Percentiles rank a stretch among this genome's conserved stretches.
Evolutionary conservation across 2,113 vertebrate species (phyloP).

Genomic region (Salvelinus alpinus): DNA sequence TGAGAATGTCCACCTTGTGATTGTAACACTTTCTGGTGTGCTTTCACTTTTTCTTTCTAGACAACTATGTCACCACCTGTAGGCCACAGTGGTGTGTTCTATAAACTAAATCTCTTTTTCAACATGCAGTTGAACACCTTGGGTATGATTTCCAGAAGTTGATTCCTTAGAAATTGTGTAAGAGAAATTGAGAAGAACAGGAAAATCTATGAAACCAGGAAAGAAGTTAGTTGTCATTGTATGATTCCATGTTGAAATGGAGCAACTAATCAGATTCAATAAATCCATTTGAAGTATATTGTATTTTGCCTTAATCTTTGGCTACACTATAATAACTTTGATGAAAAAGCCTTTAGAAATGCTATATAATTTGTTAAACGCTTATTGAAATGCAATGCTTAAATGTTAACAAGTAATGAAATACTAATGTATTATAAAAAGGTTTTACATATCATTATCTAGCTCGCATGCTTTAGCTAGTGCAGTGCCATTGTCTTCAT

Average conservation of each 20-base stretch:
- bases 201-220: neutral
- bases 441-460: no score
- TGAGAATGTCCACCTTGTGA: slow-evolving; percentile 30
- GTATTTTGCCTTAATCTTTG: neutral
- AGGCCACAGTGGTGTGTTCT: slow-evolving; percentile 3
- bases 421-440: no score
- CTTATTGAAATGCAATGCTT: no score
- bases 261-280: slow-evolving; percentile 30
- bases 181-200: neutral
- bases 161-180: slow-evolving; percentile 12
- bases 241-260: slow-evolving; percentile 28
- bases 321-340: no score
- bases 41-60: slow-evolving; percentile 3
- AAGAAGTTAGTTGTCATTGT: neutral
- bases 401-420: no score
- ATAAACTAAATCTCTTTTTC: neutral
- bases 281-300: slow-evolving; percentile 29
- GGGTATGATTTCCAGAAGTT: slow-evolving; percentile 13
- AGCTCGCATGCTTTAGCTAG: no score
- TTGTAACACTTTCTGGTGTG: slow-evolving; percentile 26
- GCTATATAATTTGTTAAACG: no score
- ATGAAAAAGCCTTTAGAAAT: no score
- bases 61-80: slow-evolving; percentile 25
- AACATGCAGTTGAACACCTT: slow-evolving; percentile 21
- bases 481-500: no score